Percentiles rank a stretch among this genome's conserved stretches.
These are phyloP conservation scores for Hippocampus mohnikei DNA, from an alignment of 2,113 vertebrate species.

Conservation along the genomic window DNA sequence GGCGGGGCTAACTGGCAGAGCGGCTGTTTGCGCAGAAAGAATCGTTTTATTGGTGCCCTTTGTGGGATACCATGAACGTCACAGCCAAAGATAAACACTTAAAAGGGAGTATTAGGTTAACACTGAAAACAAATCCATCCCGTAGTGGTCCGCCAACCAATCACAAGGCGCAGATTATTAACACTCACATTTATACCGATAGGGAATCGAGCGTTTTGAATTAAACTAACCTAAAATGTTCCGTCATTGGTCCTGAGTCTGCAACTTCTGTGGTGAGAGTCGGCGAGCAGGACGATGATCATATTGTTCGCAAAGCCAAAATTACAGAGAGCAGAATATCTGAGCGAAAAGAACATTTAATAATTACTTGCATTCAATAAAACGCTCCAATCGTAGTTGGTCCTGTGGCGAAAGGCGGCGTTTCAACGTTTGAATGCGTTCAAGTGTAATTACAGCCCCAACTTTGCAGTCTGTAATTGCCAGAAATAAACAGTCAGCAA, in stretches of 20 bases:
- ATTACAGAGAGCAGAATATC: slow-evolving; percentile 41
- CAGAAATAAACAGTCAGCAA: not conserved
- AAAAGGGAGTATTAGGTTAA: too few species aligned
- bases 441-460: not conserved
- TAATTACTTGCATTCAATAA: slow-evolving; percentile 21
- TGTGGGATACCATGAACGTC: too few species aligned
- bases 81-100: too few species aligned
- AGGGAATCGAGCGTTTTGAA: too few species aligned
- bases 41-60: too few species aligned
- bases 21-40: too few species aligned
- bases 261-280: slow-evolving; percentile 32
- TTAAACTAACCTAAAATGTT: not conserved
- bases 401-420: slow-evolving; percentile 4
- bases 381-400: slow-evolving; percentile 37
- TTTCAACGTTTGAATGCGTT: slow-evolving; percentile 4
- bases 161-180: too few species aligned
- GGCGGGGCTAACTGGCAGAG: too few species aligned
- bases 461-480: not conserved
- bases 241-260: slow-evolving; percentile 13
- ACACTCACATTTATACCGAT: too few species aligned
- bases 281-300: slow-evolving; percentile 32
- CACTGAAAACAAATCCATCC: too few species aligned
- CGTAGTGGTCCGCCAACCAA: too few species aligned
- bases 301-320: slow-evolving; percentile 22
- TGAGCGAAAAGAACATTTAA: slow-evolving; percentile 31